Evolutionary conservation across 2,113 vertebrate species (phyloP), one percentile per base, ranked within the genome.

Genomic region (Strix aluco): DNA sequence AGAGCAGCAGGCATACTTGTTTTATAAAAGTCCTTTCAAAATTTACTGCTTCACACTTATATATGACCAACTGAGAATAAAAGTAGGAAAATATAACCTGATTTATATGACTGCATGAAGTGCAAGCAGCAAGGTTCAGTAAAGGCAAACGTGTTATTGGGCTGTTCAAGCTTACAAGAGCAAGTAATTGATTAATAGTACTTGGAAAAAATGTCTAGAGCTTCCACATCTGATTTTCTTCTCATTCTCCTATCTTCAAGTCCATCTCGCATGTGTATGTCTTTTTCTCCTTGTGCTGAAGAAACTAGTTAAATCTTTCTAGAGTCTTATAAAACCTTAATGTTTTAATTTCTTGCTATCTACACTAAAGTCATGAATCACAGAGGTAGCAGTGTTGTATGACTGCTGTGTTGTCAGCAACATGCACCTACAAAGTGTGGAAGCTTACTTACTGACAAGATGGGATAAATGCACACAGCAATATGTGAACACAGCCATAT

Each of bases 401-500:
- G 55, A 13, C 58, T 90, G 20, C 13, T 29, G 59, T 67, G 4
- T 10, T 66, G 51, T 51, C 59, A 26, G 67, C 34, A 49, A 69
- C 70, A 21, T 2, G 34, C 17, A 36, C 73, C 38, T 67, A 49
- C 8, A 51, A 27, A 23, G 23, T 26, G 13, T 91, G 30, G 79
- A 78, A 75, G 72, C 52, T 63, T 67, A 44, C 19, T 42, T 62
- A 8, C n/a, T 32, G 44, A 29, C 44, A 47, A 34, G 83, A 59
- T 49, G 23, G 72, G 47, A 34, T 25, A 61, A 49, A 46, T 1
- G 13, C 27, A 14, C 25, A 3, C 61, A 40, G 49, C 1, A 3
- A 22, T 49, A 32, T 6, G 5, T 32, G 27, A 61, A 32, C 8
- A 0, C 9, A 12, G 42, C 15, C 4, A 1, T 18, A 10, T 2